Conservation (phyloP, 1,140 invertebrate species). For the Anthonomus grandis region DNA sequence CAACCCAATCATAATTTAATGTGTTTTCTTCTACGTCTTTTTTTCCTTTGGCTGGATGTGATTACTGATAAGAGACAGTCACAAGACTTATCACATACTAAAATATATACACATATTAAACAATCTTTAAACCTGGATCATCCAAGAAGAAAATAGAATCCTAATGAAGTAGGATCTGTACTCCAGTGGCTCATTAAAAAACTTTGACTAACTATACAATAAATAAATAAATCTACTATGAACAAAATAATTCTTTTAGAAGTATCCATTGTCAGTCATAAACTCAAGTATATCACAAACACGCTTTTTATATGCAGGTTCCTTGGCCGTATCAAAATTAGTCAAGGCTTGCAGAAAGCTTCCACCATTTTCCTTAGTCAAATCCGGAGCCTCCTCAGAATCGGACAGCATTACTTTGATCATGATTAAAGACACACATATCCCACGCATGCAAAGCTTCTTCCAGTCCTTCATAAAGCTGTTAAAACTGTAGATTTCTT, state of each 20-base stretch:
- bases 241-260: background rate
- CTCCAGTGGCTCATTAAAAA: no score
- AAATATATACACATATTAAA: no score
- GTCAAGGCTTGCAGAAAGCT: background rate
- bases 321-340: background rate
- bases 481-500: conserved; percentile 49
- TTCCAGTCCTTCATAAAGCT: conserved; percentile 48
- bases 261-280: conserved; percentile 6
- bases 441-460: conserved; percentile 43
- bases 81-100: no score
- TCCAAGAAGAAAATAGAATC: no score
- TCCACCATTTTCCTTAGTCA: background rate
- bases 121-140: no score
- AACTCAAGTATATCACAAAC: conserved; percentile 5
- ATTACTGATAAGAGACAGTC: no score
- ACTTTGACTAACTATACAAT: no score
- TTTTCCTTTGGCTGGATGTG: no score
- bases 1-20: no score
- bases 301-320: background rate
- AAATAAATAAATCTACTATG: no score
- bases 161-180: no score
- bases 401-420: conserved; percentile 32
- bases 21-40: no score
- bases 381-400: conserved; percentile 4
- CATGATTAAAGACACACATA: conserved; percentile 45